These are phyloP conservation scores for Danaus plexippus DNA, from an alignment of 1,140 invertebrate species.

Conservation along the genomic window DNA sequence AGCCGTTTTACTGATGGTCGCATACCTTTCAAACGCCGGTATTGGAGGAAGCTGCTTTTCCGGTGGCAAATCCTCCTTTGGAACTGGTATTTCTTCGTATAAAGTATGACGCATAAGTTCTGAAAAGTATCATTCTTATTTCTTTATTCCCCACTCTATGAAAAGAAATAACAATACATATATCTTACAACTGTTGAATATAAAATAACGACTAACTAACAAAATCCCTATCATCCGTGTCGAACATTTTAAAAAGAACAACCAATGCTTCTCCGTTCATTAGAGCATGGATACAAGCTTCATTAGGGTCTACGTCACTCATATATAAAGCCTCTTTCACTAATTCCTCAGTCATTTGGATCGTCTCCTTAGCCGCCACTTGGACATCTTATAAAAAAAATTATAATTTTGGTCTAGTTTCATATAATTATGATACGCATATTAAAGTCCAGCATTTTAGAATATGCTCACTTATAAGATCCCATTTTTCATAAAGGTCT, in stretches of 20 bases:
- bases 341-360: conserved; percentile 38
- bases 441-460: neutral
- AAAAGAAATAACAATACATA: neutral
- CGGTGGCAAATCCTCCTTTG: conserved; percentile 53
- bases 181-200: neutral
- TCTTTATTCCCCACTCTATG: too few relatives aligned
- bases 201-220: conserved; percentile 31
- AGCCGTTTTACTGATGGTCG: conserved; percentile 51
- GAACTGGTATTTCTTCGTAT: conserved; percentile 58
- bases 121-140: conserved; percentile 17
- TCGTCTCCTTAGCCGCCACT: conserved; percentile 51
- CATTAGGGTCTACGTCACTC: conserved; percentile 61
- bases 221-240: conserved; percentile 47
- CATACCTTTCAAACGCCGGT: conserved; percentile 56
- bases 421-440: conserved; percentile 1
- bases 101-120: conserved; percentile 48
- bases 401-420: neutral
- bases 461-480: conserved; percentile 41
- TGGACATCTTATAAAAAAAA: conserved; percentile 33
- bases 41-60: conserved; percentile 57
- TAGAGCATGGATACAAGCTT: conserved; percentile 51
- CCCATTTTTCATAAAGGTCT: conserved; percentile 64
- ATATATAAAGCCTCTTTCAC: conserved; percentile 51
- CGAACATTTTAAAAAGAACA: conserved; percentile 58
- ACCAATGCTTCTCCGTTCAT: conserved; percentile 38